These are phyloP conservation scores for Ormyrus pomaceus DNA, from an alignment of 2,888 invertebrate species.

Conservation along the genomic window DNA sequence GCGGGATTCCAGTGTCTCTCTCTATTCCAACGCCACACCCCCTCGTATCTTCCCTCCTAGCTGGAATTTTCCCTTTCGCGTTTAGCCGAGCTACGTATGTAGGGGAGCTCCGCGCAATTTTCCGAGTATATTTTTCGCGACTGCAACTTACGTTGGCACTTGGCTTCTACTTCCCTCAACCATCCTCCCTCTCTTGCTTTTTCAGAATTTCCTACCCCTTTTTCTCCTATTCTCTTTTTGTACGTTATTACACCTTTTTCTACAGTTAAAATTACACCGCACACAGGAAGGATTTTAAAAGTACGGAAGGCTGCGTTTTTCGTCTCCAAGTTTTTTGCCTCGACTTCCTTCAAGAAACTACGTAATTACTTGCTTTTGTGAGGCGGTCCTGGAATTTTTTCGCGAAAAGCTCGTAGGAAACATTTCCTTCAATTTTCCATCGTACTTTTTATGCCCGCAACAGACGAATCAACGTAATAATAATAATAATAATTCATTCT, in stretches of 20 bases:
- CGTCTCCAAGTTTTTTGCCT: too few relatives aligned
- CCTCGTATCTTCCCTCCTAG: conserved; percentile 3
- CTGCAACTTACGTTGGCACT: conserved; percentile 37
- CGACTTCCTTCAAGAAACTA: background rate
- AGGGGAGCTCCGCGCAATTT: conserved; percentile 40
- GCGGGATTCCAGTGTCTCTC: background rate
- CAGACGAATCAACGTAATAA: too few relatives aligned
- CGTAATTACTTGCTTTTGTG: background rate
- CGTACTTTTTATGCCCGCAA: too few relatives aligned
- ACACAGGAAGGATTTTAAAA: conserved; percentile 6
- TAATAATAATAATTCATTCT: too few relatives aligned
- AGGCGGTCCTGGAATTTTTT: background rate
- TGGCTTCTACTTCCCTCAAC: conserved; percentile 8
- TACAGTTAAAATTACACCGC: background rate
- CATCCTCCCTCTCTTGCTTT: conserved; percentile 6
- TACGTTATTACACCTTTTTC: conserved; percentile 30
- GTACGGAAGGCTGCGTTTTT: background rate
- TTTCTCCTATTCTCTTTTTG: background rate
- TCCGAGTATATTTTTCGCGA: conserved; percentile 42
- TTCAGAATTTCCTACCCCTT: conserved; percentile 7
- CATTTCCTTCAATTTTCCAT: too few relatives aligned
- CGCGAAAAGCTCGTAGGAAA: background rate
- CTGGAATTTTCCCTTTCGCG: conserved; percentile 36
- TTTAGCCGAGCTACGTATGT: too few relatives aligned
- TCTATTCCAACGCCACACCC: background rate